Base-by-base conservation (phyloP, 2,113 vertebrate genomes). In the Oncorhynchus mykiss region DNA sequence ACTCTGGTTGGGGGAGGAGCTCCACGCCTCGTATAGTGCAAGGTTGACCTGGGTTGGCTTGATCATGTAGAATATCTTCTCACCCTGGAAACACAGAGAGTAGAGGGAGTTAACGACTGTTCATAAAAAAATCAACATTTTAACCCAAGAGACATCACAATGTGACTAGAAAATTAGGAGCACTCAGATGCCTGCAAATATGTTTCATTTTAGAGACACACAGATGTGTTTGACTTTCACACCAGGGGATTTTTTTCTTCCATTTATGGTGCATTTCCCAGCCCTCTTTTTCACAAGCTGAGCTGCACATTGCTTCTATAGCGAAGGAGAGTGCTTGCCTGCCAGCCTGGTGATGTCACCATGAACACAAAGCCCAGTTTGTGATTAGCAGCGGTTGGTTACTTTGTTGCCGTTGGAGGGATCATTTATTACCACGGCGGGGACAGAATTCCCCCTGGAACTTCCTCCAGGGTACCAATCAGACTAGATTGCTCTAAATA, bases 21-120 rank as follows among this genome's bases (percentile, higher is more conserved):
- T 99, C 98, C 98, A 99, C 54, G 96, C 95, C 92, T 99, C 98
- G 18, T 99, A 99, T 68, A 96, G 94, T 91, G 96, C 95, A 92
- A 99, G 93, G 92, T 99, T 99, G 91, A 94, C 91, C 86, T 93
- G 91, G 70, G 96, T 97, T 74, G 98, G 98, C 85, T 97, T 97
- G 91, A 99, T 99, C 92, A 99, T 91, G 92, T 98, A 99, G 91
- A 99, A 99, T 81, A 99, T 91, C 90, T 99, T 99, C 86, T 99
- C 98, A 78, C 98, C 98, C 98, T 99, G 86, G 75, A 78, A 4
- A 73, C 24, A 74, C 22, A 27, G 2, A 62, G n/a, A 62, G 18
- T n/a, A 22, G 54, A 57, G 16, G 5, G 20, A 24, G 59, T 45
- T 45, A 45, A 45, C 1, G 9, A 45, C 9, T 12, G 39, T 11